Evolutionary conservation across 2,113 vertebrate genomes (phyloP).

Genomic region (Pycnonotus jocosus): DNA sequence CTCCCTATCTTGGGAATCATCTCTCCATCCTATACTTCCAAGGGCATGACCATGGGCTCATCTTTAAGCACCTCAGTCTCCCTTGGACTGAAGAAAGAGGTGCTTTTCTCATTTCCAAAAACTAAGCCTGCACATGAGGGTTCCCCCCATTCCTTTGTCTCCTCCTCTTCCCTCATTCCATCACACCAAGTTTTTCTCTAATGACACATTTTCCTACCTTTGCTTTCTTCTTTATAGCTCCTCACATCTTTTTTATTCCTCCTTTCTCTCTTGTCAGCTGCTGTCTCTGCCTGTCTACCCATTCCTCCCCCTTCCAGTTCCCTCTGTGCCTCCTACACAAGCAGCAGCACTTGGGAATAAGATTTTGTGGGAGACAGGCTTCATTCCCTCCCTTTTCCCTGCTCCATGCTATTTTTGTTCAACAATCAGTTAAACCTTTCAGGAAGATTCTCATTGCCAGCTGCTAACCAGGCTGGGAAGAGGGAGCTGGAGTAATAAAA

Average conservation of each 20-base stretch:
- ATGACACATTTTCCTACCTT: background rate
- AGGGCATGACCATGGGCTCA: background rate
- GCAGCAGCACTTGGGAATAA: background rate
- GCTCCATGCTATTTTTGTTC: background rate
- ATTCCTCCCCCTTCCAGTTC: background rate
- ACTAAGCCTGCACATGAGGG: background rate
- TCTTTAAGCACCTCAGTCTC: background rate
- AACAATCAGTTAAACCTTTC: background rate
- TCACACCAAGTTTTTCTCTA: background rate
- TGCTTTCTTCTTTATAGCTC: background rate
- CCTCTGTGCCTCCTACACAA: background rate
- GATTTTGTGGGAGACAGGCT: background rate
- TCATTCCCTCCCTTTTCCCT: background rate
- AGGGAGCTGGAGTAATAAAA: background rate
- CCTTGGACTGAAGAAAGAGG: background rate
- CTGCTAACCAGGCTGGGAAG: background rate
- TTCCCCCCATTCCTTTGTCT: background rate
- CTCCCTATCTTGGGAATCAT: background rate
- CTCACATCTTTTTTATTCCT: background rate
- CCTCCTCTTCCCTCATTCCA: background rate
- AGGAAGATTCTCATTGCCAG: background rate
- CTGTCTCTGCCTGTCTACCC: background rate
- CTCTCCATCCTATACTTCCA: background rate
- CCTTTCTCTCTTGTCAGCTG: background rate
- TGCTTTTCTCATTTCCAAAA: background rate